Conservation (phyloP, 2,888 invertebrate species). For the Chrysopilus asiliformis region DNA sequence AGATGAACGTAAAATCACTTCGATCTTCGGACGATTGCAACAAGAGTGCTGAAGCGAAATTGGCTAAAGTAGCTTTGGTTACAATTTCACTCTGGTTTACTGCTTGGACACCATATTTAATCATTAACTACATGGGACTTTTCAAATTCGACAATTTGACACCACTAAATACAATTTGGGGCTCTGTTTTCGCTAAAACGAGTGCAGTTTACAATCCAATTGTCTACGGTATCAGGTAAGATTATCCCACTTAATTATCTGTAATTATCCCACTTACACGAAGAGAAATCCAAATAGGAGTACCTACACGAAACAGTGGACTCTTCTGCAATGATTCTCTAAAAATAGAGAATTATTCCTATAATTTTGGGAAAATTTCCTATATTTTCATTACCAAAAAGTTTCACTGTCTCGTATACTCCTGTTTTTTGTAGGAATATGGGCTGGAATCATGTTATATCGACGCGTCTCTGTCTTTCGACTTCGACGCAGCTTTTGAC, state of each 20-base stretch:
- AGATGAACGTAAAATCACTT: conserved; percentile 84
- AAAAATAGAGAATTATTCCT: too few species aligned
- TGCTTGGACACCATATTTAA: conserved; percentile 84
- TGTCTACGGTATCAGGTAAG: conserved; percentile 76
- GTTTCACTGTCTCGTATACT: too few species aligned
- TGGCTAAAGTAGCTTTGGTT: conserved; percentile 82
- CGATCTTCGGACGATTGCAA: conserved; percentile 63
- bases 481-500: too few species aligned
- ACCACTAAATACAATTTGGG: conserved; percentile 76
- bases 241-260: neutral
- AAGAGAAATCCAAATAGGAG: too few species aligned
- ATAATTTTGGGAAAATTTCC: too few species aligned
- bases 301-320: neutral
- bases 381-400: too few species aligned
- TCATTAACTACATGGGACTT: conserved; percentile 69
- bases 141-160: conserved; percentile 60
- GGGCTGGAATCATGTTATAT: too few species aligned
- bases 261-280: neutral
- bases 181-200: conserved; percentile 83
- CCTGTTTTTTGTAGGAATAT: too few species aligned
- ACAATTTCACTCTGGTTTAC: conserved; percentile 83
- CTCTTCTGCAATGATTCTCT: too few species aligned
- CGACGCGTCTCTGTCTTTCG: too few species aligned
- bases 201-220: conserved; percentile 84
- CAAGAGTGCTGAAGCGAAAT: conserved; percentile 73